phyloP scores from a whole-genome alignment of 37 sponge, comb jelly and placozoan species.

The Spongilla lacustris region DNA sequence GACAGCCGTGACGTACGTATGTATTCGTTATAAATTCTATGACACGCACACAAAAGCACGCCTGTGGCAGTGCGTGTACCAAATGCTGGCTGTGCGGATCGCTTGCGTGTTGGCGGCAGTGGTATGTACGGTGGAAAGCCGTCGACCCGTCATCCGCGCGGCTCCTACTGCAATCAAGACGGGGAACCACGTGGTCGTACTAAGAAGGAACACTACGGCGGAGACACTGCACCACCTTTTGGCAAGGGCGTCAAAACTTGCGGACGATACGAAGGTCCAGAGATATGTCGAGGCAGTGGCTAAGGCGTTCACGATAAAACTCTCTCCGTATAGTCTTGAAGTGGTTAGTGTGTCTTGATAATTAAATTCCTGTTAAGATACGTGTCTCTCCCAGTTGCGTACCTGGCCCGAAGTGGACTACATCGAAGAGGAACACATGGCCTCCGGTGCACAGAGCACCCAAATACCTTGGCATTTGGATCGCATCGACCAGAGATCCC shows the following conservation, averaged over 20 bases:
- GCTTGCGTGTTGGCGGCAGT: neutral
- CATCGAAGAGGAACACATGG: slow-evolving; percentile 36
- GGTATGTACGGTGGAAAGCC: neutral
- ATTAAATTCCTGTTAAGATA: neutral
- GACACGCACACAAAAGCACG: too few relatives aligned
- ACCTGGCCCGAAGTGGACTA: slow-evolving; percentile 19
- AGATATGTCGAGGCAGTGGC: slow-evolving; percentile 8
- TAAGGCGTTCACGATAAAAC: slow-evolving; percentile 11
- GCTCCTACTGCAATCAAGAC: slow-evolving; percentile 29
- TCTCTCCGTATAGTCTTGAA: slow-evolving; percentile 1
- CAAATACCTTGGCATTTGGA: slow-evolving; percentile 51
- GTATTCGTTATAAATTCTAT: too few relatives aligned
- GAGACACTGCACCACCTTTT: neutral
- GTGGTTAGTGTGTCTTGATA: neutral
- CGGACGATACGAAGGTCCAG: slow-evolving; percentile 10
- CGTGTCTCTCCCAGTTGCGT: neutral
- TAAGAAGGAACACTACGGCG: neutral
- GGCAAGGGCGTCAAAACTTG: neutral
- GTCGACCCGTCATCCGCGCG: slow-evolving; percentile 47
- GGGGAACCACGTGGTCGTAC: slow-evolving; percentile 19
- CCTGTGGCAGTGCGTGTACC: too few relatives aligned
- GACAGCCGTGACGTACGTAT: too few relatives aligned
- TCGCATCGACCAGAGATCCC: slow-evolving; percentile 44
- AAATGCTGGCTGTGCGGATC: too few relatives aligned
- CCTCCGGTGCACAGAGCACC: slow-evolving; percentile 1